Base-by-base conservation (phyloP, 2,113 vertebrate genomes). In the Sardina pilchardus region DNA sequence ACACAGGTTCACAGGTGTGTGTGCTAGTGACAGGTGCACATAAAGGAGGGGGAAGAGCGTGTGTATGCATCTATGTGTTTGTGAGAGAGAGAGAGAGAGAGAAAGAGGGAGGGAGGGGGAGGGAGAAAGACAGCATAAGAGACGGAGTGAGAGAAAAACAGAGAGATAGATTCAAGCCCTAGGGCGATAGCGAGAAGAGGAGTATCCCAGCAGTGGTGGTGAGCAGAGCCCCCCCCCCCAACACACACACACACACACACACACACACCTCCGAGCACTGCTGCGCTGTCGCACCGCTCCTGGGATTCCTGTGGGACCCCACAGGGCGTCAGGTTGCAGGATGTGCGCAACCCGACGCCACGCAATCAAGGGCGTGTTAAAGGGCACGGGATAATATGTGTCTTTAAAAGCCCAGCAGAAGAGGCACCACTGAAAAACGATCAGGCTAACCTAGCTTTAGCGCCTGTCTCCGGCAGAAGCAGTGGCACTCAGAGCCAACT, bases 341-440 rank as follows among this genome's bases (percentile, higher is more conserved):
- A 71, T 71, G 63, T 30, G 63, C 63, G 63, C 26, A 71, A 71
- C 10, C 30, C 9, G 63, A 71, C 10, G 8, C 63, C 26, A 10
- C 12, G 63, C 63, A 71, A 71, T 71, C 63, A 34, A 71, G 63
- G 63, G 63, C 26, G 63, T 71, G 63, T 34, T 71, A 71, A 71
- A 71, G 63, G 63, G n/a, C n/a, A 71, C 3, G 7, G 63, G 63
- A 71, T 71, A 63, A 63, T 63, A 63, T 63, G 59, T 63, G n/a
- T 63, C 26, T 34, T 71, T 12, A 71, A 71, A 30, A 71, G n/a
- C n/a, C 63, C 30, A 30, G 10, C 34, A 71, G 26, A 71, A 71
- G 34, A 26, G n/a, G 26, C 63, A 71, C 2, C 26, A 12, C 56
- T 71, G 63, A 71, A 34, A 71, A 34, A 71, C 63, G 63, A 71